A percentile compares a stretch with the other conserved stretches of the same genome.
phyloP scores from a whole-genome alignment of 2,797 vertebrate species.

The Jordanella pulchra region DNA sequence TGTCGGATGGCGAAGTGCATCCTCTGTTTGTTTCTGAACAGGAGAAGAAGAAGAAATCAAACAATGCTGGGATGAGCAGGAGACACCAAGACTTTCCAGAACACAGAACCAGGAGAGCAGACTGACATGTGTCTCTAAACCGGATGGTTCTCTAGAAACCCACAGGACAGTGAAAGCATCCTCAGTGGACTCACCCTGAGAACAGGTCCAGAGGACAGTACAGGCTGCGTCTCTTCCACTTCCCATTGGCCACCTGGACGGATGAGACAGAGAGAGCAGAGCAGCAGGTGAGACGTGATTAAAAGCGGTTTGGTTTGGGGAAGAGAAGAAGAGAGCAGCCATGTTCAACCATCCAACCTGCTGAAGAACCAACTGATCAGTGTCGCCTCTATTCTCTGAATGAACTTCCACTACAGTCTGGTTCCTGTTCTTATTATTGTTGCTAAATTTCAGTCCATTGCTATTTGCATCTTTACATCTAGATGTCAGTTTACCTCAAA shows the following conservation, averaged over 20 bases:
- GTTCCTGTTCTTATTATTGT: no score
- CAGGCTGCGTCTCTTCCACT: constrained; percentile 93
- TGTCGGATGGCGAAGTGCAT: constrained; percentile 97
- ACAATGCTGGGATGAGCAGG: neutral
- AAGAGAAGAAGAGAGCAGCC: no score
- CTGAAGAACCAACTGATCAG: no score
- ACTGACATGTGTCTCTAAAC: no score
- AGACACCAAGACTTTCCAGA: neutral
- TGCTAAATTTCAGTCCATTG: neutral
- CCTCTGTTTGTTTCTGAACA: constrained; percentile 90
- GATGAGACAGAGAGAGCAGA: constrained; percentile 10
- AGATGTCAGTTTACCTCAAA: neutral
- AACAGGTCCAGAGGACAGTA: constrained; percentile 98
- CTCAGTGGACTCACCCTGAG: constrained; percentile 88
- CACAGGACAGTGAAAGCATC: neutral
- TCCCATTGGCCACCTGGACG: constrained; percentile 89
- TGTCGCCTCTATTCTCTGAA: no score
- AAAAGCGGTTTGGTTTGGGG: no score
- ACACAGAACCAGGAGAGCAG: neutral
- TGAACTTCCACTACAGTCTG: no score
- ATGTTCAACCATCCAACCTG: no score
- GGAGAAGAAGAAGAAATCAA: constrained; percentile 16
- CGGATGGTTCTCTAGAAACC: neutral
- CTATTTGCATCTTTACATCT: neutral
- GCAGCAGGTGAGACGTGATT: no score